Conservation (phyloP, 2,797 vertebrate species). For the Oreochromis mossambicus region DNA sequence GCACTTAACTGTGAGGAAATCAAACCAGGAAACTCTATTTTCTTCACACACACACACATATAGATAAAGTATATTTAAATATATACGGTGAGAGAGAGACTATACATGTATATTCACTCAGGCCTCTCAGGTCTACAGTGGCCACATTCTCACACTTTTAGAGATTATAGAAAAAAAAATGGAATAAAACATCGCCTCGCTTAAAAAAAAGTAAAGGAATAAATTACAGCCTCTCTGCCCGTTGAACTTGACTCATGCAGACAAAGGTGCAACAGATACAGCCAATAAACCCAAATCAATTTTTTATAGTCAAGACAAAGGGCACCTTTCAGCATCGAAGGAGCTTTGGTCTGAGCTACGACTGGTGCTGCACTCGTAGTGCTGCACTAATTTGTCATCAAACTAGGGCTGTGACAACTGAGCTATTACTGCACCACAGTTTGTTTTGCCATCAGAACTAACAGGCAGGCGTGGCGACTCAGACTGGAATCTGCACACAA, state of each 20-base stretch:
- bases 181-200: constrained; percentile 3
- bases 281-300: constrained; percentile 56
- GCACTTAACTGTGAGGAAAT: not conserved
- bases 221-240: constrained; percentile 11
- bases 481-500: constrained; percentile 40
- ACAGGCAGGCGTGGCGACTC: constrained; percentile 46
- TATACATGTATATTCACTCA: constrained; percentile 61
- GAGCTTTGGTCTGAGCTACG: constrained; percentile 54
- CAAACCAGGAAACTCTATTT: not conserved
- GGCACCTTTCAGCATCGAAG: constrained; percentile 61
- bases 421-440: constrained; percentile 72
- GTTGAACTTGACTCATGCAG: constrained; percentile 30
- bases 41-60: not conserved
- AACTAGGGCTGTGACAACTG: constrained; percentile 65
- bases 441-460: constrained; percentile 72
- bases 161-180: constrained; percentile 1
- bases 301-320: constrained; percentile 59
- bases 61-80: not conserved
- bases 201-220: not conserved
- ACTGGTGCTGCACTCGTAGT: constrained; percentile 39
- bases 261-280: constrained; percentile 45
- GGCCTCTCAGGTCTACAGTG: constrained; percentile 94
- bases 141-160: constrained; percentile 91
- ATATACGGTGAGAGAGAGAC: not conserved
- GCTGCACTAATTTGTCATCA: constrained; percentile 75